Evolutionary conservation across 2,113 vertebrate genomes (phyloP), one percentile per base, ranked within the genome.

Genomic region (Sceloporus undulatus): DNA sequence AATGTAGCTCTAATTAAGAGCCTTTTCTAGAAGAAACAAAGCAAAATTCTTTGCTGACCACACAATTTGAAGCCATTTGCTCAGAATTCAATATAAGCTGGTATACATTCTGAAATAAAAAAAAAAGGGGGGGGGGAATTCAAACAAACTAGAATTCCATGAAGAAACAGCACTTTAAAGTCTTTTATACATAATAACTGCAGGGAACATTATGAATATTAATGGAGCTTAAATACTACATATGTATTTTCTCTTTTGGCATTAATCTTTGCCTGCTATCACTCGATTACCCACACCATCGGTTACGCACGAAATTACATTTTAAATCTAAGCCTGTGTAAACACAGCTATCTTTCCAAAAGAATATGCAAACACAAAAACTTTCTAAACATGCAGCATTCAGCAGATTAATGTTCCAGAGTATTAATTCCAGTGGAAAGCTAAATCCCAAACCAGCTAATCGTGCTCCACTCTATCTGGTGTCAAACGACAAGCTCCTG

Each of bases 361-460:
- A 89, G 25, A 89, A 62, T 82, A 85, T 9, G 91, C 78, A 88
- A 88, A 93, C 54, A 91, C 29, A 59, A 78, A 82, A 93, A 91
- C 9, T 88, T 91, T 52, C 81, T 74, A 88, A 90, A n/a, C 48
- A 78, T 18, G 19, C 70, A 84, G 42, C 77, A 87, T 25, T 2
- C 10, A 92, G 40, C 23, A 91, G 34, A 90, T 90, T 87, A 71
- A 91, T 86, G 71, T 89, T 84, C 56, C 85, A 89, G 71, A 91
- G 25, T 27, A 77, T 88, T 90, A 29, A 2, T 80, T 89, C 84
- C 77, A 66, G 62, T 89, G 42, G 82, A 85, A 91, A 93, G 76
- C 29, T 82, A 91, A 80, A 81, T 74, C 0, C 1, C 29, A 34
- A 16, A 81, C 34, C 16, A 29, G 13, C 68, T 88, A 76, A 73